phyloP scores from a whole-genome alignment of 92 coral and sea anemone genomes.

The Zoanthus gigantus region DNA sequence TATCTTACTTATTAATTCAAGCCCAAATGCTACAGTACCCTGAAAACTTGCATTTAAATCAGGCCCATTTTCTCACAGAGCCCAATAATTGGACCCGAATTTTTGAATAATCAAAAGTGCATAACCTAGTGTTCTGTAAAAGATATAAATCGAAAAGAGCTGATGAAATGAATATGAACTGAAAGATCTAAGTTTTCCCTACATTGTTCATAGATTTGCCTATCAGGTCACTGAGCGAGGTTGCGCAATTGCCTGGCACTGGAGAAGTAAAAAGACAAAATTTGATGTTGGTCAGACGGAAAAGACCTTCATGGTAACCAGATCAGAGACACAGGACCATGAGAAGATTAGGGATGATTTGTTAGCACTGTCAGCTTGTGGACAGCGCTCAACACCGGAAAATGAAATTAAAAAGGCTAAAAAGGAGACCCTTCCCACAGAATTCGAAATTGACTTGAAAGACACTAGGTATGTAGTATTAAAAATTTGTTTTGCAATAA shows the following conservation, averaged over 20 bases:
- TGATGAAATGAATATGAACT: too few species aligned
- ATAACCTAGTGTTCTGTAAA: too few species aligned
- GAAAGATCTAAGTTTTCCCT: not conserved
- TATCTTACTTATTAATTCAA: too few species aligned
- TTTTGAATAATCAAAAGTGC: too few species aligned
- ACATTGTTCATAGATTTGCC: constrained; percentile 65
- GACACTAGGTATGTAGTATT: constrained; percentile 30
- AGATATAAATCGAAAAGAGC: too few species aligned
- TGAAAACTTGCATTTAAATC: too few species aligned
- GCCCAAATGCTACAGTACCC: too few species aligned
- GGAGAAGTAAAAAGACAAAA: constrained; percentile 73
- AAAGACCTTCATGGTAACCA: not conserved
- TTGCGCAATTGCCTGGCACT: constrained; percentile 78
- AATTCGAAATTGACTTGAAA: constrained; percentile 43
- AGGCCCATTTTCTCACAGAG: too few species aligned
- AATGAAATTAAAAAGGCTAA: constrained; percentile 15
- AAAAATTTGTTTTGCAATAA: not conserved
- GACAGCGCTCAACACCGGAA: not conserved
- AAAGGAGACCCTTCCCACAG: not conserved
- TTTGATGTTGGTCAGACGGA: constrained; percentile 54
- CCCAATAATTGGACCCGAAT: too few species aligned
- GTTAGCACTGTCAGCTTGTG: not conserved
- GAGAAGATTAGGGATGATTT: not conserved
- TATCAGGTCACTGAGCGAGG: constrained; percentile 86
- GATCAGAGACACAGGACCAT: not conserved